Percentiles rank a stretch among this genome's conserved stretches.
These are phyloP conservation scores for Tinea trinotella DNA, from an alignment of 2,888 invertebrate species.

Conservation along the genomic window DNA sequence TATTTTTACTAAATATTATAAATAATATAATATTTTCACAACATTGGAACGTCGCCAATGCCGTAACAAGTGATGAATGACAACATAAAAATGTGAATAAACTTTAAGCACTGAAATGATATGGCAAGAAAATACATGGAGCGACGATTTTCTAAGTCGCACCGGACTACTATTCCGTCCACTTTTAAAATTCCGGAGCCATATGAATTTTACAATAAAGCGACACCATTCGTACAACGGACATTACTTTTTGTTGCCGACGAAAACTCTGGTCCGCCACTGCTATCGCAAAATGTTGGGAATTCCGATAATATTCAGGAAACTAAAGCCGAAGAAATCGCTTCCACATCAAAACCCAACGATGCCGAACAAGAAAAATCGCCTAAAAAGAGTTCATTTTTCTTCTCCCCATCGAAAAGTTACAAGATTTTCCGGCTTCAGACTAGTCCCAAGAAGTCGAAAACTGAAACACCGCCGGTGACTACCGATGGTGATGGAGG, in stretches of 20 bases:
- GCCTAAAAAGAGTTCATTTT: conserved; percentile 65
- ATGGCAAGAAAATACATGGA: conserved; percentile 73
- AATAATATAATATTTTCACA: not conserved
- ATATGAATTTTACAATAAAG: conserved; percentile 65
- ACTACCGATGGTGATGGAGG: conserved; percentile 27
- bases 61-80: not conserved
- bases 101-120: conserved; percentile 31
- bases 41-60: not conserved
- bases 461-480: conserved; percentile 39
- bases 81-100: conserved; percentile 10
- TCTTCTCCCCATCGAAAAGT: conserved; percentile 68
- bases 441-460: conserved; percentile 66
- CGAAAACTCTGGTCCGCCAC: conserved; percentile 57
- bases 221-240: conserved; percentile 65
- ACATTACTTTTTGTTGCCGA: conserved; percentile 63
- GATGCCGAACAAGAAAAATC: conserved; percentile 61
- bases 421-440: conserved; percentile 67
- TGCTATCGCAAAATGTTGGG: conserved; percentile 59
- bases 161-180: conserved; percentile 58
- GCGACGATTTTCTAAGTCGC: conserved; percentile 60
- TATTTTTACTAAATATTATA: not conserved
- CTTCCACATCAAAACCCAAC: conserved; percentile 45
- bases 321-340: conserved; percentile 32
- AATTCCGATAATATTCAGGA: conserved; percentile 41
- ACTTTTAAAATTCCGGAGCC: conserved; percentile 63